Base-by-base conservation (phyloP, 2,888 invertebrate genomes). In the Oxystoma pomonae region DNA sequence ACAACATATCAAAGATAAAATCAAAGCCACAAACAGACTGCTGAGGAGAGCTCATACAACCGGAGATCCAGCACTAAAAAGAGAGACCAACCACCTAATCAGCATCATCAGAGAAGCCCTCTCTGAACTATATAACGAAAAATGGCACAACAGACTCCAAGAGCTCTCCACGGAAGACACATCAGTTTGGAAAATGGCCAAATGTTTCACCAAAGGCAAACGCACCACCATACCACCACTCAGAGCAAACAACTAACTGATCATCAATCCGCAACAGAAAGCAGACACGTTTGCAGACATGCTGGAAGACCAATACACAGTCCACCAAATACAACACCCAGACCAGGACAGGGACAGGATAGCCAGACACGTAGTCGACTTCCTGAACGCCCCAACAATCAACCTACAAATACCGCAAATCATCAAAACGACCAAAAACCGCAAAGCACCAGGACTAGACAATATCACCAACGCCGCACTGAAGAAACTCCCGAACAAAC, bases 361-460 rank as follows among this genome's bases (percentile, higher is more conserved):
- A 9, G 53, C 53, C 50, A 9, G n/a, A 50, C n/a, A 9, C 9
- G n/a, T 12, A n/a, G n/a, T 7, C 5, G n/a, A 16, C 16, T 17
- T 9, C 7, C 5, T 19, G 5, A 19, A 53, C n/a, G 5, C 5
- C 5, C 53, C 53, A 16, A 53, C 53, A 16, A 53, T 9, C 53
- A 35, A 7, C 3, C 35, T 7, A 12, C 7, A 53, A 17, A 16
- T 17, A 16, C 7, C n/a, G 3, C 16, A 17, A 16, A 5, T 53
- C 5, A 16, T 53, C 5, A 16, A 53, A 21, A 7, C 12, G 1
- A 16, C 51, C 17, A 58, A 62, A 7, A 20, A n/a, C 18, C 19
- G 52, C 1, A 65, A 63, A 53, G 56, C 57, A 7, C 58, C 67
- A 18, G 65, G 62, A 17, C n/a, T n/a, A n/a, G 64, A 66, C 35